Base-by-base conservation (phyloP, 2,888 invertebrate species). In the Siphlonurus alternatus region DNA sequence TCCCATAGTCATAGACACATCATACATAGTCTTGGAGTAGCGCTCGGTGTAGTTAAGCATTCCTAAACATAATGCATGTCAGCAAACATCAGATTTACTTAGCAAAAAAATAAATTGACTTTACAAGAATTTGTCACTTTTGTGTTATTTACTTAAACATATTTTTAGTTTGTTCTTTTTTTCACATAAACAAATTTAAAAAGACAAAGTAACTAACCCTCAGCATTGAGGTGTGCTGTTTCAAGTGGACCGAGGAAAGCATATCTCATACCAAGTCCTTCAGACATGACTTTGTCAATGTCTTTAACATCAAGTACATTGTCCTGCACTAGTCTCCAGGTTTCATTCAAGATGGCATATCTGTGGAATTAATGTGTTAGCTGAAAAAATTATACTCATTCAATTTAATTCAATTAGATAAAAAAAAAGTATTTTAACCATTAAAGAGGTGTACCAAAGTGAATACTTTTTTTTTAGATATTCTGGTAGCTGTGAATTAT, bases 211-310 rank as follows among this genome's bases (percentile, higher is more conserved):
- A 59, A 63, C 80, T 81, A 82, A 78, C 94, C 94, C 76, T 93
- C 90, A 15, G 96, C 95, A 74, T 98, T 98, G 66, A 97, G 80
- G 76, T 95, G 95, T 0, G 92, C 90, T 0, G 94, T 93, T 79
- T 96, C 95, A 67, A 96, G 77, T 0, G 94, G 89, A 2, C 98
- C 98, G 66, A 96, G 81, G 77, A 97, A 97, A 5, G 96, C 96
- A 73, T 97, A 98, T 61, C 97, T 83, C 83, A 92, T 89, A 15
- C 96, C 97, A 53, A 98, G 81, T 10, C 97, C 97, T 73, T 93
- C 90, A 0, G 89, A 89, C 83, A 96, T 95, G 0, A 96, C 93
- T 70, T 87, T 88, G 72, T 98, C 97, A 2, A 95, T 81, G 73
- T 97, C 97, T 70, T 87, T 83, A 0, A 90, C 93, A 72, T 84